Conservation (phyloP, 1,140 invertebrate genomes). For the Forficula auricularia region DNA sequence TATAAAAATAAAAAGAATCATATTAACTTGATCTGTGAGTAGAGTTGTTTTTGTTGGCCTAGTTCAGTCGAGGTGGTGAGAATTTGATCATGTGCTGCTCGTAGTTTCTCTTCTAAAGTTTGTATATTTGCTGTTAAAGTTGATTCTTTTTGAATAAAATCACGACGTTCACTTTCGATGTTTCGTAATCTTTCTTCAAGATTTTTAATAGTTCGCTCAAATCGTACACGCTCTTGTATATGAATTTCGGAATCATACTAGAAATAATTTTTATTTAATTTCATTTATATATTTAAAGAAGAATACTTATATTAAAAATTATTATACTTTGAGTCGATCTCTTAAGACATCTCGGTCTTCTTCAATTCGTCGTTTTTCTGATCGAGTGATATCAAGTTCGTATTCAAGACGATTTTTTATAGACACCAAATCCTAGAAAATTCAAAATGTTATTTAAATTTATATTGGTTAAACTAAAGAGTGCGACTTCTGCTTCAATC, state of each 20-base stretch:
- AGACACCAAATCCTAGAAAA: constrained; percentile 15
- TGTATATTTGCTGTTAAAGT: constrained; percentile 15
- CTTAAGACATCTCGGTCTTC: constrained; percentile 32
- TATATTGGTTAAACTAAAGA: too few species aligned
- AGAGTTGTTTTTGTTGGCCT: constrained; percentile 17
- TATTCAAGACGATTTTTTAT: constrained; percentile 27
- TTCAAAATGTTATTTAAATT: too few species aligned
- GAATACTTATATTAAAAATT: constrained; percentile 6
- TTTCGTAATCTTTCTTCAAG: constrained; percentile 19
- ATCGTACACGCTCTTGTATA: constrained; percentile 6
- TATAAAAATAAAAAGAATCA: neutral
- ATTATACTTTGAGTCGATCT: constrained; percentile 30
- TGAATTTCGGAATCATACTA: neutral
- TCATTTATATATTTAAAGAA: constrained; percentile 10
- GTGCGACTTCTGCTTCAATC: too few species aligned
- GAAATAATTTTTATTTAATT: neutral
- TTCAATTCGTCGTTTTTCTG: constrained; percentile 31
- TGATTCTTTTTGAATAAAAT: constrained; percentile 26
- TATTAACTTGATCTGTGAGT: constrained; percentile 22
- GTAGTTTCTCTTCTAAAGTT: constrained; percentile 23
- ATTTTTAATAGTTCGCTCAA: constrained; percentile 13
- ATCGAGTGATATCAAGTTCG: constrained; percentile 30
- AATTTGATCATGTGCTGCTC: constrained; percentile 17
- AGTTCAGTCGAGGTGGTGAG: constrained; percentile 18
- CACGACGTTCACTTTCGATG: constrained; percentile 21